Evolutionary conservation across 1,140 invertebrate species (phyloP), one percentile per base, ranked within the genome.

Genomic region (Cydia fagiglandana): DNA sequence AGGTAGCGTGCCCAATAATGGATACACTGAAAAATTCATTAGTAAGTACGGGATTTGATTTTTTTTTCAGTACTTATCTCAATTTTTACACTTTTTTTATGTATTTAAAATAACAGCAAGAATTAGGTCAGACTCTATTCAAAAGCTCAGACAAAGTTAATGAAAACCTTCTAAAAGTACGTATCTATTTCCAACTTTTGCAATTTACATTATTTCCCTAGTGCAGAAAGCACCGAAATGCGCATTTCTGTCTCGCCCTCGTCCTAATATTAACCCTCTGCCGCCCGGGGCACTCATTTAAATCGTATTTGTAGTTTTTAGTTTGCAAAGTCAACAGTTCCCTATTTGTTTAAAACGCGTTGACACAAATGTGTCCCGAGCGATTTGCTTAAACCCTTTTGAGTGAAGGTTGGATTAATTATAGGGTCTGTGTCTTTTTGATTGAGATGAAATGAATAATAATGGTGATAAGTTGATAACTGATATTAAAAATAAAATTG

Each of bases 261-360:
- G 15, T 75, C 76, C 77, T 78, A 77, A 73, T 77, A 74, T 61
- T 4, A 61, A 61, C 77, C 79, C 56, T 41, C 64, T 74, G 50
- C 56, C 12, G 77, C 83, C 79, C 76, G 20, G 73, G 78, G 86
- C 81, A 56, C 79, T 87, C 84, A 88, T 88, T 88, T 83, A 83
- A 88, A 88, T 85, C 86, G 83, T 88, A 90, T 90, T 90, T 90
- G 88, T 88, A 88, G 83, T 85, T 87, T 88, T 88, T 80, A 88
- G 86, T 88, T 84, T 78, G 81, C 81, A 83, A 80, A 84, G 86
- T 85, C 83, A 88, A 89, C 79, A 89, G 81, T 82, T 81, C 80
- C 74, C 80, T 50, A 79, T 70, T 64, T 53, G 70, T 64, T 47
- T 53, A 53, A 73, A 79, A 76, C 78, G 85, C 79, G 83, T 83